Conservation (phyloP, 2,113 vertebrate genomes). For the Chloroceryle aenea region DNA sequence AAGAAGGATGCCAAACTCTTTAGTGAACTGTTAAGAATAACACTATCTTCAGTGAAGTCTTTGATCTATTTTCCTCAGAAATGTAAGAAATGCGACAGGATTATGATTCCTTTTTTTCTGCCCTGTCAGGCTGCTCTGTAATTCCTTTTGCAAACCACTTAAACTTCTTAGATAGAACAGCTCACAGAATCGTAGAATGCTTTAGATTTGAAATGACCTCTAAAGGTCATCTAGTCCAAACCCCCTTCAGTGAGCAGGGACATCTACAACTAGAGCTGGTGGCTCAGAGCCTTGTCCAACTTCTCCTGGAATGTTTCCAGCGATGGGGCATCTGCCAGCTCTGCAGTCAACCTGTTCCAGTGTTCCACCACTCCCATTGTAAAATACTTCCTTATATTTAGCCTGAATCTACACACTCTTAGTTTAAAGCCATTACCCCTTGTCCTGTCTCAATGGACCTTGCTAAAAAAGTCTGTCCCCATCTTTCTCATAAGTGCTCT, state of each 20-base stretch:
- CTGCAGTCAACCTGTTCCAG: background rate
- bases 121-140: background rate
- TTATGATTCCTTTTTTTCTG: background rate
- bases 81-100: background rate
- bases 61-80: background rate
- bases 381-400: background rate
- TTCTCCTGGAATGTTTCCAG: background rate
- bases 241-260: background rate
- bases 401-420: background rate
- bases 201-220: background rate
- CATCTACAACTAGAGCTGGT: background rate
- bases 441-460: background rate
- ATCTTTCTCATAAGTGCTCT: background rate
- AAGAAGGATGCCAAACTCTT: background rate
- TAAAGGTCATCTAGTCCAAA: fast-evolving
- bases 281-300: fast-evolving
- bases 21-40: background rate
- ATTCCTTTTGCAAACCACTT: background rate
- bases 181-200: background rate
- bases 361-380: fast-evolving
- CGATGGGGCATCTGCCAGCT: background rate
- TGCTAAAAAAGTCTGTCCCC: background rate
- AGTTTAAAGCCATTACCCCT: background rate
- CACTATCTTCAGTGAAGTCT: background rate
- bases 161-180: background rate